Conservation (phyloP, 2,797 vertebrate genomes). For the Tenualosa thibaudeaui region DNA sequence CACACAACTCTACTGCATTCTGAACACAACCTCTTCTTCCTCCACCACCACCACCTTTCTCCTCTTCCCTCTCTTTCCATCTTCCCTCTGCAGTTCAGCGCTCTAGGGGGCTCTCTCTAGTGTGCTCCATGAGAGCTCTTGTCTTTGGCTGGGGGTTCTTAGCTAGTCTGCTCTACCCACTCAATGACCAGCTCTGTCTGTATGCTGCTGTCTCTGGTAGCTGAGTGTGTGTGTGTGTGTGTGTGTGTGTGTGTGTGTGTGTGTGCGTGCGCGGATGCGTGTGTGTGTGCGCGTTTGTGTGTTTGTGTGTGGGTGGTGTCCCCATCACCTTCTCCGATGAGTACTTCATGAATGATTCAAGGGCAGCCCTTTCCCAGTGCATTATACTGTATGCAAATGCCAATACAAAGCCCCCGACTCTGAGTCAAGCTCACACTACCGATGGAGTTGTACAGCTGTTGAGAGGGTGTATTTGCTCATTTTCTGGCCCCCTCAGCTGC, state of each 20-base stretch:
- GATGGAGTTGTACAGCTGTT: conserved; percentile 19
- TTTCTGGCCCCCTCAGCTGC: neutral
- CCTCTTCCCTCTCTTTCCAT: neutral
- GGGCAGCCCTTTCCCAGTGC: neutral
- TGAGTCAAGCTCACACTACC: neutral
- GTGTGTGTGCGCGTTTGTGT: neutral
- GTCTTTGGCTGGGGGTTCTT: neutral
- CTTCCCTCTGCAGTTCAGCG: neutral
- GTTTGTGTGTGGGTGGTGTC: neutral
- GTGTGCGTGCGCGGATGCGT: neutral
- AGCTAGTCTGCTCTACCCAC: neutral
- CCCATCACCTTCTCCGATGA: neutral
- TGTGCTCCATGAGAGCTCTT: neutral
- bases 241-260: conserved; percentile 16
- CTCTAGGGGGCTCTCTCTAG: neutral
- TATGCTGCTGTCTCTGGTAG: neutral
- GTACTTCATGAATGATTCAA: conserved; percentile 1
- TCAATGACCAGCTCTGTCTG: neutral
- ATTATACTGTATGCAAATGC: neutral
- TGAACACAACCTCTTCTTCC: neutral
- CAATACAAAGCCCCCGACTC: neutral
- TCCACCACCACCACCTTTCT: neutral
- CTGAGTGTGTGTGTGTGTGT: conserved; percentile 10
- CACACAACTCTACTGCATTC: neutral
- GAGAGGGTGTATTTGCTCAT: neutral